Evolutionary conservation across 2,888 invertebrate species (phyloP).

Genomic region (Cyclophora albipunctata): DNA sequence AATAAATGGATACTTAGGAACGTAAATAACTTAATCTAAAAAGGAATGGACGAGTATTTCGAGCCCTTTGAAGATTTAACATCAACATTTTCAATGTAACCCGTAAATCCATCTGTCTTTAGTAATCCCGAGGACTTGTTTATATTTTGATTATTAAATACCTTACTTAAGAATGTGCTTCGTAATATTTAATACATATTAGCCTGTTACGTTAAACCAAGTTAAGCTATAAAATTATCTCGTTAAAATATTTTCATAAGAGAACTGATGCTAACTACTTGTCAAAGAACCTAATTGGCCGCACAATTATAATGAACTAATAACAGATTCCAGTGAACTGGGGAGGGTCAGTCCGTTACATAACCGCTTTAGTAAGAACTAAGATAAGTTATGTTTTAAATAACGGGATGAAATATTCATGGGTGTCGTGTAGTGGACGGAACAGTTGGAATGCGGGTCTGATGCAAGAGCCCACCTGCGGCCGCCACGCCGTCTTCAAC

Average conservation of each 20-base stretch:
- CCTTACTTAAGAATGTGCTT: neutral
- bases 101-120: too few relatives aligned
- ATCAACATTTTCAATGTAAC: conserved; percentile 2
- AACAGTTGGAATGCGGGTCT: conserved; percentile 40
- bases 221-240: neutral
- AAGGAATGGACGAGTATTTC: conserved; percentile 12
- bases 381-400: conserved; percentile 9
- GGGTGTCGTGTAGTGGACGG: conserved; percentile 10
- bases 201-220: neutral
- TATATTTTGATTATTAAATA: too few relatives aligned
- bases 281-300: too few relatives aligned
- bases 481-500: conserved; percentile 61
- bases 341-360: neutral
- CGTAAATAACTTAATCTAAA: conserved; percentile 19
- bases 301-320: too few relatives aligned
- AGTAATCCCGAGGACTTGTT: too few relatives aligned
- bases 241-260: neutral
- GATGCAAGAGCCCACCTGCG: conserved; percentile 54
- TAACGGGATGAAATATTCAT: conserved; percentile 15
- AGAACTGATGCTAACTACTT: too few relatives aligned
- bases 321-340: neutral
- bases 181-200: neutral
- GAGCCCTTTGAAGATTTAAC: conserved; percentile 10
- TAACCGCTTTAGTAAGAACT: neutral
- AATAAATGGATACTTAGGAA: conserved; percentile 12